phyloP scores from a whole-genome alignment of 2,888 invertebrate species.

The Anodontia alba region DNA sequence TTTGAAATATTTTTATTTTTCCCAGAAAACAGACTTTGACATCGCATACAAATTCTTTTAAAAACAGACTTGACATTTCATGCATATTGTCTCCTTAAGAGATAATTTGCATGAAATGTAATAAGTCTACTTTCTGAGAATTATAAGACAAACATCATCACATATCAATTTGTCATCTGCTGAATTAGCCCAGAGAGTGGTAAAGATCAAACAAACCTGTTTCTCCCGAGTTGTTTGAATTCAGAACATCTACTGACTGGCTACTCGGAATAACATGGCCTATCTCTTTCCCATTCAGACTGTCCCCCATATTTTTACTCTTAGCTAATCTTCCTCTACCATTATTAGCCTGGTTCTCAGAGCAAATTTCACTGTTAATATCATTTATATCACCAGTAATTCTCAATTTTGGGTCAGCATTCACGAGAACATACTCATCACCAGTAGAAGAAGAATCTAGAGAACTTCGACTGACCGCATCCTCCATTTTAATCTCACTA shows the following conservation, averaged over 20 bases:
- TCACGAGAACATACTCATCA: constrained; percentile 90
- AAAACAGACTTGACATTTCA: no score
- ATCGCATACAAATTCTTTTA: no score
- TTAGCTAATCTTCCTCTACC: constrained; percentile 8
- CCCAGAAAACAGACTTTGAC: no score
- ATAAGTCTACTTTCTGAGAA: no score
- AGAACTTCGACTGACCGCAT: constrained; percentile 88
- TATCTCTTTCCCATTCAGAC: constrained; percentile 45
- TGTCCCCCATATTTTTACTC: constrained; percentile 39
- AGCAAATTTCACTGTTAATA: constrained; percentile 76
- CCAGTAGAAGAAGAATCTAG: constrained; percentile 89
- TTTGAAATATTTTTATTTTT: no score
- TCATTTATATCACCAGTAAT: constrained; percentile 89
- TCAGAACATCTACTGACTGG: constrained; percentile 71
- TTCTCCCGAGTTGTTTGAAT: constrained; percentile 45
- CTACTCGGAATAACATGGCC: constrained; percentile 73
- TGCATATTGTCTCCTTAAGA: no score
- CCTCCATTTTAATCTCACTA: constrained; percentile 77
- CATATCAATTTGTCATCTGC: no score
- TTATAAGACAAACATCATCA: no score
- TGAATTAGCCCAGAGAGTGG: no score
- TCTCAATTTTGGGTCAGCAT: constrained; percentile 87
- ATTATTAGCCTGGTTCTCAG: constrained; percentile 50
- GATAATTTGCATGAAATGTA: no score
- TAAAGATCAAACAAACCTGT: no score